Base-by-base conservation (phyloP, 2,113 vertebrate species). In the Cariama cristata region DNA sequence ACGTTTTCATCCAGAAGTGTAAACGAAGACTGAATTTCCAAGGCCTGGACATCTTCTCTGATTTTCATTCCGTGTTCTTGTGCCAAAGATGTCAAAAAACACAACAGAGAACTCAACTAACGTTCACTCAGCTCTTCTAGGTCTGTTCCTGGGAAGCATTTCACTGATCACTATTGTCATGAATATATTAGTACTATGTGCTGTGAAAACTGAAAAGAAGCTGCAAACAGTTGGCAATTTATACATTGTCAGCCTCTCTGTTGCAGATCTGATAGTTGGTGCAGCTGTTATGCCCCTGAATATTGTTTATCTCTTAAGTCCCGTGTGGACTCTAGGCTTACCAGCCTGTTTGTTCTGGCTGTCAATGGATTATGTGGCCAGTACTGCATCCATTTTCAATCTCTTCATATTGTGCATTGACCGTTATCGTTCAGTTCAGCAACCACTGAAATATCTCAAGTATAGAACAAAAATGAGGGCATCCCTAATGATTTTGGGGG, bases 311-410 rank as follows among this genome's bases (percentile, higher is more conserved):
- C 96, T 99, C 84, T 60, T 99, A 66, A 98, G 93, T 84, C 72
- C 97, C 9, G 59, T 32, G 63, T 99, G 99, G 99, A 98, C 97
- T 49, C 97, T 99, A 69, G 99, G 99, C 12, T 90, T 90, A 76
- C 97, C 98, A 3, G 97, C 99, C 50, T 99, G 99, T 80, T 98
- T 99, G 75, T 99, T 99, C 93, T 99, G 99, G 99, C 97, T 99
- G 18, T 99, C 99, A n/a, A 99, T 99, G 99, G 99, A 99, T 87
- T 99, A 99, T 0, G 99, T 99, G 62, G 99, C 99, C 26, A 99
- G 99, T 96, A 99, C 99, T 0, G 99, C 99, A 5, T 99, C 99
- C 5, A 99, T 99, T 50, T 99, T 99, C 91, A 99, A 98, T 32
- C 98, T 99, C 79, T 99, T 99, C 85, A 98, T 99, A 59, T 77